Percentiles rank a stretch among this genome's conserved stretches.
Evolutionary conservation across 1,140 invertebrate genomes (phyloP).

Genomic region (Drosophila nannoptera): DNA sequence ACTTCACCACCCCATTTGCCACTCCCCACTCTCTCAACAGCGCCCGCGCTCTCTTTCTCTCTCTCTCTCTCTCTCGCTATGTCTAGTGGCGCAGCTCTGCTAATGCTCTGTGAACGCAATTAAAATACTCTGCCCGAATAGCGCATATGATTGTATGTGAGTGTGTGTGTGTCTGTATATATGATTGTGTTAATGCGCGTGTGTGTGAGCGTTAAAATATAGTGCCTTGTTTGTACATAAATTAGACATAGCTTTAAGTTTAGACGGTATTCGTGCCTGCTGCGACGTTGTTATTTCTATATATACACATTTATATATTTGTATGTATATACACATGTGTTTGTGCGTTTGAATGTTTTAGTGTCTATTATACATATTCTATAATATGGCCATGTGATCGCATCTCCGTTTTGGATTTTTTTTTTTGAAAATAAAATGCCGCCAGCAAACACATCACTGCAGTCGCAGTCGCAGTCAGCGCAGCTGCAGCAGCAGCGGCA

Average conservation of each 20-base stretch:
- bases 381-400: slow-evolving; percentile 48
- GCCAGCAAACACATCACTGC: slow-evolving; percentile 1
- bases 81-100: slow-evolving; percentile 15
- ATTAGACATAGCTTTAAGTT: slow-evolving; percentile 62
- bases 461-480: not conserved
- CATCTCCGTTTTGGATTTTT: slow-evolving; percentile 20
- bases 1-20: slow-evolving; percentile 37
- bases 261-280: slow-evolving; percentile 39
- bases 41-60: slow-evolving; percentile 8
- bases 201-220: slow-evolving; percentile 61
- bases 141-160: slow-evolving; percentile 14
- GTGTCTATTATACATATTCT: slow-evolving; percentile 30
- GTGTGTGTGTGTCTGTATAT: slow-evolving; percentile 33
- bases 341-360: not conserved
- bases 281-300: slow-evolving; percentile 35
- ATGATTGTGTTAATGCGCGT: slow-evolving; percentile 21
- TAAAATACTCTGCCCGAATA: slow-evolving; percentile 44
- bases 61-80: slow-evolving; percentile 2
- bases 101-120: slow-evolving; percentile 49
- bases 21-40: slow-evolving; percentile 31
- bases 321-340: slow-evolving; percentile 9
- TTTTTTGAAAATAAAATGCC: slow-evolving; percentile 35
- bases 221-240: slow-evolving; percentile 74
- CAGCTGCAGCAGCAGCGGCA: slow-evolving; percentile 2
- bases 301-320: slow-evolving; percentile 24